phyloP scores from a whole-genome alignment of 2,797 vertebrate genomes.

The Falco novaeseelandiae region DNA sequence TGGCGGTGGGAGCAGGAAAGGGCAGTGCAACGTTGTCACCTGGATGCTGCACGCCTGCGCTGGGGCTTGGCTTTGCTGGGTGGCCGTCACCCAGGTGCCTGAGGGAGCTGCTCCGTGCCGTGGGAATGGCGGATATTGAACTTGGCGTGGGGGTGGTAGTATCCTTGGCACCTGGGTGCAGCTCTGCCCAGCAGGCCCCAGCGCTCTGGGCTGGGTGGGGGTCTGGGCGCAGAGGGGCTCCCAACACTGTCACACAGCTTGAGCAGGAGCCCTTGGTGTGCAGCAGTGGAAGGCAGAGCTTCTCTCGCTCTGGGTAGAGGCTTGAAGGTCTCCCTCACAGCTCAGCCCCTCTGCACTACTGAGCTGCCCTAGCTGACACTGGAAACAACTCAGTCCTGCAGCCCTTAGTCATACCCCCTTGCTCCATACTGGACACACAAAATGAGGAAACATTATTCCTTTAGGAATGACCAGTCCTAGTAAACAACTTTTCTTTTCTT shows the following conservation, averaged over 20 bases:
- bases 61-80: not conserved
- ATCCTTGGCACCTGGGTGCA: rapidly evolving
- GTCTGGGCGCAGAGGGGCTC: not conserved
- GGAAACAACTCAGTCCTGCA: not conserved
- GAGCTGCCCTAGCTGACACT: rapidly evolving
- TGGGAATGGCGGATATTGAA: rapidly evolving
- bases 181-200: rapidly evolving
- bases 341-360: rapidly evolving
- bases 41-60: rapidly evolving
- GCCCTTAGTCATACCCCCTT: not conserved
- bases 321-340: rapidly evolving
- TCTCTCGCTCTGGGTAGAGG: not conserved
- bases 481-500: not conserved
- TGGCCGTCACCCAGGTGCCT: rapidly evolving
- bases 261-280: rapidly evolving
- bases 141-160: rapidly evolving
- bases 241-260: not conserved
- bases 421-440: not conserved
- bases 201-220: rapidly evolving
- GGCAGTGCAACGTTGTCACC: not conserved
- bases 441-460: not conserved
- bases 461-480: not conserved
- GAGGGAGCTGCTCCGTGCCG: rapidly evolving
- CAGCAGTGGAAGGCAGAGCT: too few relatives aligned
- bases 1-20: rapidly evolving